phyloP scores from a whole-genome alignment of 23 tunicate species.

The Corella eumyota region DNA sequence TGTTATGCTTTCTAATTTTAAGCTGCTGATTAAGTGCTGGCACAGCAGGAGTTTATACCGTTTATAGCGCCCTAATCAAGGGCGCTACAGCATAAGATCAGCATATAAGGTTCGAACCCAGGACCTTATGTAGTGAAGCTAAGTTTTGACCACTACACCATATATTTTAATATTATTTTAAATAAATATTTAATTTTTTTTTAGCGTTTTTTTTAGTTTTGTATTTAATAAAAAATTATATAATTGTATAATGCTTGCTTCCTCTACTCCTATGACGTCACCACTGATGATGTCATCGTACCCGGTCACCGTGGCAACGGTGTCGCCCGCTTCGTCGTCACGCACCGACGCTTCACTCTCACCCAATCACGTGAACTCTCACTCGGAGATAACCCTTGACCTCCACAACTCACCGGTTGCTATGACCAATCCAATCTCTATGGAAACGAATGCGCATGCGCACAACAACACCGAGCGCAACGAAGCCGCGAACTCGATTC shows the following conservation, averaged over 20 bases:
- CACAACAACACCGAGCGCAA: no score
- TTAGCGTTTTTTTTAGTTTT: neutral
- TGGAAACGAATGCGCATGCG: no score
- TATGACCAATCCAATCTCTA: slow-evolving; percentile 3
- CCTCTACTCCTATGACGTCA: slow-evolving; percentile 46
- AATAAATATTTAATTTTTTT: neutral
- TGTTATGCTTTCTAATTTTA: no score
- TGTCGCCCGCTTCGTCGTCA: slow-evolving; percentile 28
- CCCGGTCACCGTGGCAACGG: slow-evolving; percentile 1
- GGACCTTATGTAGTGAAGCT: no score
- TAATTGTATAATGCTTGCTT: slow-evolving; percentile 41
- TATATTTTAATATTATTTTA: neutral
- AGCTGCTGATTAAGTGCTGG: no score
- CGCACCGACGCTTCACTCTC: slow-evolving; percentile 42
- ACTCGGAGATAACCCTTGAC: no score
- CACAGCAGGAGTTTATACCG: no score
- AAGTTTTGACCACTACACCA: no score
- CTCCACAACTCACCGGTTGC: slow-evolving; percentile 14
- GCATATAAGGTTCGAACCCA: no score
- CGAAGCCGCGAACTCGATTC: no score
- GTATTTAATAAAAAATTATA: neutral
- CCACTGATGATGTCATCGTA: slow-evolving; percentile 44
- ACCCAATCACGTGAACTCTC: slow-evolving; percentile 11
- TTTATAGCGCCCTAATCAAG: no score
- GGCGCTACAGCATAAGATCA: no score